A percentile compares a stretch with the other conserved stretches of the same genome.
phyloP scores from a whole-genome alignment of 2,888 invertebrate species.

The Megaustenia siamemsis region DNA sequence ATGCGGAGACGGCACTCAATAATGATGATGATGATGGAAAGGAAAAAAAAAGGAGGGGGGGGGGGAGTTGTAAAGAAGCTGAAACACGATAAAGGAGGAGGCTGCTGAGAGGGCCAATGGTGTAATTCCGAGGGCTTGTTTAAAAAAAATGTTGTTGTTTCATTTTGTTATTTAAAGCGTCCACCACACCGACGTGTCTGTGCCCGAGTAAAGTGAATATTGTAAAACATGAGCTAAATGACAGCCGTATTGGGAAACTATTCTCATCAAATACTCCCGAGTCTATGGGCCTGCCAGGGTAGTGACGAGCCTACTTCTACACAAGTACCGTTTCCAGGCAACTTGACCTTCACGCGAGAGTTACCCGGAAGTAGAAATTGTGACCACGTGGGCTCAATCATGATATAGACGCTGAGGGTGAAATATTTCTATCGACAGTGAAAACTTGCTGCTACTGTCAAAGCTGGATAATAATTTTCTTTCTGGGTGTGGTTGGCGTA shows the following conservation, averaged over 20 bases:
- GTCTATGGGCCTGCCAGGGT: not conserved
- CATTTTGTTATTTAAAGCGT: too few relatives aligned
- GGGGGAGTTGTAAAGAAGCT: too few relatives aligned
- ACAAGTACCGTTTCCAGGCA: slow-evolving; percentile 2
- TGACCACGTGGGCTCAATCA: slow-evolving; percentile 15
- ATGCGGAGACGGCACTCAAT: too few relatives aligned
- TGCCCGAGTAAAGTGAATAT: not conserved
- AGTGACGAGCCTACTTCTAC: too few relatives aligned
- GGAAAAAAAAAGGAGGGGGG: too few relatives aligned
- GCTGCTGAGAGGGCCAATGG: too few relatives aligned
- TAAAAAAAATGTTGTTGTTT: too few relatives aligned
- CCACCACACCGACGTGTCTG: not conserved
- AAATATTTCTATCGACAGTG: not conserved
- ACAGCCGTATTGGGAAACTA: not conserved
- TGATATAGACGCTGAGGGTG: not conserved
- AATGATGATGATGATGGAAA: too few relatives aligned
- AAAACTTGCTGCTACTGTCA: not conserved
- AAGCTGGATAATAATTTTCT: too few relatives aligned
- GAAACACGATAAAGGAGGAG: too few relatives aligned
- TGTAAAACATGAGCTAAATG: slow-evolving; percentile 4
- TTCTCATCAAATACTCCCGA: not conserved
- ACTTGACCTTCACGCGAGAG: slow-evolving; percentile 19
- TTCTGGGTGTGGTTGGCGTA: too few relatives aligned
- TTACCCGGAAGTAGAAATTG: slow-evolving; percentile 32
- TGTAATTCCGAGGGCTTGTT: too few relatives aligned